Conservation (phyloP, 2,113 vertebrate species). For the Macquaria ambigua region DNA sequence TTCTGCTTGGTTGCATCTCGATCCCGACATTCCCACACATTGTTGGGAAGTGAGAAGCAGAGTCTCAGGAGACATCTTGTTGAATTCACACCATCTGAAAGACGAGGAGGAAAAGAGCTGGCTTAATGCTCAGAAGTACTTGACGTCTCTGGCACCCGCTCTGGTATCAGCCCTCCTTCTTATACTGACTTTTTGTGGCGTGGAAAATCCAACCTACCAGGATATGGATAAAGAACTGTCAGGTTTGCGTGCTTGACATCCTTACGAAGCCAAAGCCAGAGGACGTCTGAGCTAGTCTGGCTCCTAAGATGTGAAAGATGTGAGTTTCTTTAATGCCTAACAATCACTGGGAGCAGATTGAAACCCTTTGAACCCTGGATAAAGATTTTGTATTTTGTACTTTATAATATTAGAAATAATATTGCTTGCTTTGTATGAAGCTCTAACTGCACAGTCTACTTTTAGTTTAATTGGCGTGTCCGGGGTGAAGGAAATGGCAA, state of each 20-base stretch:
- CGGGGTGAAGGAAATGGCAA: conserved; percentile 26
- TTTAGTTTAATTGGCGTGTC: conserved; percentile 39
- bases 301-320: conserved; percentile 22
- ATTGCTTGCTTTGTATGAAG: not conserved
- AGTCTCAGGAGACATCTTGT: conserved; percentile 25
- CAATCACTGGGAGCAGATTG: conserved; percentile 13
- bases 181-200: conserved; percentile 24
- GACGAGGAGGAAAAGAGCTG: conserved; percentile 23
- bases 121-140: conserved; percentile 25
- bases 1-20: conserved; percentile 6
- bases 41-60: conserved; percentile 1
- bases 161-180: conserved; percentile 7
- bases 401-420: conserved; percentile 17
- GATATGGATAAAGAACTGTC: conserved; percentile 47
- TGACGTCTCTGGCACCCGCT: conserved; percentile 26
- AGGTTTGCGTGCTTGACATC: conserved; percentile 26
- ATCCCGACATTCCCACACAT: conserved; percentile 1
- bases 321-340: conserved; percentile 2
- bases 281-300: conserved; percentile 12
- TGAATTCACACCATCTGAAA: conserved; percentile 45
- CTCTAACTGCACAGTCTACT: not conserved
- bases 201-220: conserved; percentile 41
- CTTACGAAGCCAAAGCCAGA: conserved; percentile 14
- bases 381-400: conserved; percentile 14
- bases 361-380: conserved; percentile 34